phyloP scores from a whole-genome alignment of 2,797 vertebrate species.

The Sitta carolinensis region DNA sequence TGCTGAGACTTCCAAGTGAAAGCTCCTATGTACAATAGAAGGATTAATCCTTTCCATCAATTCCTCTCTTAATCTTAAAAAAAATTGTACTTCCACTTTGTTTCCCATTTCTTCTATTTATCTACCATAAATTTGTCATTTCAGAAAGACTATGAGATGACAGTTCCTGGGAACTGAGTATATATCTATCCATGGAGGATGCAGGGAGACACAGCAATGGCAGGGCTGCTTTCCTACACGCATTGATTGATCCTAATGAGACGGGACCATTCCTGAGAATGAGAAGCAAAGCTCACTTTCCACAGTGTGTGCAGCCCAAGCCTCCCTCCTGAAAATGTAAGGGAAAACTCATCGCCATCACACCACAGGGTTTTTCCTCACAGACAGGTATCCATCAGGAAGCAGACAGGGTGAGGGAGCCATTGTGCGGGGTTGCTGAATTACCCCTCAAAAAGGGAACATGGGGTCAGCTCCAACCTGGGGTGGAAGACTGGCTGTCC shows the following conservation, averaged over 20 bases:
- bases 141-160: slow-evolving; percentile 12
- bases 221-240: neutral
- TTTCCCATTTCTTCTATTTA: slow-evolving; percentile 14
- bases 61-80: neutral
- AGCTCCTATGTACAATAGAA: neutral
- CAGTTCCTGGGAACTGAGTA: neutral
- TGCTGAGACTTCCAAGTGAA: neutral
- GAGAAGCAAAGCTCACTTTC: neutral
- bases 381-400: neutral
- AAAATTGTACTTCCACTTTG: neutral
- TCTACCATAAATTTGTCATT: slow-evolving; percentile 20
- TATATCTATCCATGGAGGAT: neutral
- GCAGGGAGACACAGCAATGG: neutral
- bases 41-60: neutral
- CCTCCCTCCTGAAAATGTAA: neutral
- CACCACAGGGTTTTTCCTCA: neutral
- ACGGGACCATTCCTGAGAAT: neutral
- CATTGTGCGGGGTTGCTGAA: neutral
- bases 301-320: neutral
- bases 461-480: neutral
- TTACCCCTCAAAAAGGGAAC: neutral
- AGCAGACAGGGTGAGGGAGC: neutral
- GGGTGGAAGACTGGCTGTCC: neutral
- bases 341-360: neutral
- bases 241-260: slow-evolving; percentile 16